Evolutionary conservation across 2,797 vertebrate genomes (phyloP).

Genomic region (Melanotaenia pygmaea): DNA sequence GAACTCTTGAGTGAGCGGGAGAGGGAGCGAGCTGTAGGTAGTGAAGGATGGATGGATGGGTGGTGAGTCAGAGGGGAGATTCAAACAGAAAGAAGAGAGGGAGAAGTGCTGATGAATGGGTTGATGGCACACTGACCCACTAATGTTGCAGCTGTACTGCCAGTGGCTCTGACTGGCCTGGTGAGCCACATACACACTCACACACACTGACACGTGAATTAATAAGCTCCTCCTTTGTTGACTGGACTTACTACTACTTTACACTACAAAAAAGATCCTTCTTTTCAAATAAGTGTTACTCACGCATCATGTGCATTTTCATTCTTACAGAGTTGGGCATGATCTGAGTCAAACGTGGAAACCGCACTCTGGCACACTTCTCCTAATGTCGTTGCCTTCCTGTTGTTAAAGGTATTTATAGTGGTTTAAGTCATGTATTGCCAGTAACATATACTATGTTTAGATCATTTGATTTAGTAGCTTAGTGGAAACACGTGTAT

Average conservation of each 20-base stretch:
- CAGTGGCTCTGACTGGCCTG: slow-evolving; percentile 73
- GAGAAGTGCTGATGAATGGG: slow-evolving; percentile 78
- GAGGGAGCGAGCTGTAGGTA: slow-evolving; percentile 41
- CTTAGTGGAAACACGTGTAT: slow-evolving; percentile 26
- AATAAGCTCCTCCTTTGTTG: slow-evolving; percentile 19
- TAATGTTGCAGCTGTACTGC: slow-evolving; percentile 78
- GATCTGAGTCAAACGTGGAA: slow-evolving; percentile 6
- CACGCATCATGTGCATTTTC: slow-evolving; percentile 17
- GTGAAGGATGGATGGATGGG: slow-evolving; percentile 37
- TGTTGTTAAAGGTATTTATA: slow-evolving; percentile 36
- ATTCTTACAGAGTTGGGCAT: neutral
- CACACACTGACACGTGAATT: slow-evolving; percentile 44
- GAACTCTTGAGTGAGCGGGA: slow-evolving; percentile 23
- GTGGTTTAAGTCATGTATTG: slow-evolving; percentile 37
- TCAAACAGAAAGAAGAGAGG: slow-evolving; percentile 54
- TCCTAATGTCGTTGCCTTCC: slow-evolving; percentile 12
- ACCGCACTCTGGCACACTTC: slow-evolving; percentile 30
- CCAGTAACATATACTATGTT: slow-evolving; percentile 40
- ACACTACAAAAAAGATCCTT: neutral
- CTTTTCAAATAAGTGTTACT: neutral
- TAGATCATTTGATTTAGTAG: slow-evolving; percentile 21
- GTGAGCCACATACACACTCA: slow-evolving; percentile 46
- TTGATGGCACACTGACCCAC: slow-evolving; percentile 85
- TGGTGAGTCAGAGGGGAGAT: slow-evolving; percentile 68
- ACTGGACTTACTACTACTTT: slow-evolving; percentile 6